These are phyloP conservation scores for Anniella stebbinsi DNA, from an alignment of 2,797 vertebrate species.

Conservation along the genomic window DNA sequence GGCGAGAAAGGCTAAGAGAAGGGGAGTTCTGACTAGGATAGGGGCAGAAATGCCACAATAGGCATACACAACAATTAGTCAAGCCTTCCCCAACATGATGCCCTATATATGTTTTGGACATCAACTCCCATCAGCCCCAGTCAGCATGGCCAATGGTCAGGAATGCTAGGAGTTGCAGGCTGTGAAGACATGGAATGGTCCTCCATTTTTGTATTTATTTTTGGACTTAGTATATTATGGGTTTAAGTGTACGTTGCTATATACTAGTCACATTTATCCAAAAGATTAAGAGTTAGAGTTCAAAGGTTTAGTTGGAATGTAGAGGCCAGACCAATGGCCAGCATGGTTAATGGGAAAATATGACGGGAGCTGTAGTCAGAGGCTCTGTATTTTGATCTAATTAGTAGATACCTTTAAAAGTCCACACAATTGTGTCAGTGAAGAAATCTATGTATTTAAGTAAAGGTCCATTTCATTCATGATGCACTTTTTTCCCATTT, in stretches of 20 bases:
- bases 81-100: not conserved
- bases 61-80: not conserved
- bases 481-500: not conserved
- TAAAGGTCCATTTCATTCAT: not conserved
- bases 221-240: too few species aligned
- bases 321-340: not conserved
- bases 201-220: too few species aligned
- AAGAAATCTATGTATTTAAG: not conserved
- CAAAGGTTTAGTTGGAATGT: too few species aligned
- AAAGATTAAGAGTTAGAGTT: too few species aligned
- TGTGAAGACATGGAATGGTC: too few species aligned
- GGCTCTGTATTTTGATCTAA: not conserved
- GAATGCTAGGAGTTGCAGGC: not conserved
- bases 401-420: not conserved
- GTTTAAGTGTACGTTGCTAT: too few species aligned
- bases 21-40: too few species aligned
- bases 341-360: not conserved
- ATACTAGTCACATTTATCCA: too few species aligned
- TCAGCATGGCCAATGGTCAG: not conserved
- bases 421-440: not conserved
- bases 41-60: too few species aligned
- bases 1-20: too few species aligned
- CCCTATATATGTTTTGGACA: not conserved
- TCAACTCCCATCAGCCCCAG: not conserved
- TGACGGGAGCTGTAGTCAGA: not conserved